A percentile compares a stretch with the other conserved stretches of the same genome.
Conservation (phyloP, 2,113 vertebrate genomes). For the Heteronetta atricapilla region DNA sequence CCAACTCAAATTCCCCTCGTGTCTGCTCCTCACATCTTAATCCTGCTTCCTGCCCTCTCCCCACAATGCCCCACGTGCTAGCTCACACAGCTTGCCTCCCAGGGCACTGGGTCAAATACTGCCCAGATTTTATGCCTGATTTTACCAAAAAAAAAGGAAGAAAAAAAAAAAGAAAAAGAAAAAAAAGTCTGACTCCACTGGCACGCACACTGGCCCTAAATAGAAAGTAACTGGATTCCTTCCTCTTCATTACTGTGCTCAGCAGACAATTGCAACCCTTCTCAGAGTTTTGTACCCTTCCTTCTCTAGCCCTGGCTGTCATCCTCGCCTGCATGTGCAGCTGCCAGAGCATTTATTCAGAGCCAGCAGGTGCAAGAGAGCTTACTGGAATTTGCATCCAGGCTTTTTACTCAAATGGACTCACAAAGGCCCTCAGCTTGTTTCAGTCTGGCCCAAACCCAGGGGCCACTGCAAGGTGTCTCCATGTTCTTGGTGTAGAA, state of each 20-base stretch:
- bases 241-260: neutral
- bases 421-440: neutral
- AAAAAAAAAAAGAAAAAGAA: too few species aligned
- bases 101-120: neutral
- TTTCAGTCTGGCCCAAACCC: neutral
- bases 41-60: neutral
- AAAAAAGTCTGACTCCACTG: neutral
- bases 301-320: neutral
- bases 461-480: neutral
- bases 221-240: neutral
- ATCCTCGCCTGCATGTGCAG: neutral
- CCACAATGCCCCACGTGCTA: neutral
- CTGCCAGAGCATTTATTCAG: neutral
- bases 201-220: neutral
- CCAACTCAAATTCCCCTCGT: neutral
- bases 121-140: neutral
- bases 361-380: neutral
- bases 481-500: neutral
- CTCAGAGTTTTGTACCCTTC: neutral
- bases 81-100: neutral
- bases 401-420: neutral
- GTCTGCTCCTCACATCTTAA: neutral
- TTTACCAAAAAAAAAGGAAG: neutral
- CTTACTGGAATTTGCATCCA: neutral
- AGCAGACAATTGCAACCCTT: neutral